Evolutionary conservation across 2,797 vertebrate genomes (phyloP), one percentile per base, ranked within the genome.

Genomic region (Peromyscus aztecus): DNA sequence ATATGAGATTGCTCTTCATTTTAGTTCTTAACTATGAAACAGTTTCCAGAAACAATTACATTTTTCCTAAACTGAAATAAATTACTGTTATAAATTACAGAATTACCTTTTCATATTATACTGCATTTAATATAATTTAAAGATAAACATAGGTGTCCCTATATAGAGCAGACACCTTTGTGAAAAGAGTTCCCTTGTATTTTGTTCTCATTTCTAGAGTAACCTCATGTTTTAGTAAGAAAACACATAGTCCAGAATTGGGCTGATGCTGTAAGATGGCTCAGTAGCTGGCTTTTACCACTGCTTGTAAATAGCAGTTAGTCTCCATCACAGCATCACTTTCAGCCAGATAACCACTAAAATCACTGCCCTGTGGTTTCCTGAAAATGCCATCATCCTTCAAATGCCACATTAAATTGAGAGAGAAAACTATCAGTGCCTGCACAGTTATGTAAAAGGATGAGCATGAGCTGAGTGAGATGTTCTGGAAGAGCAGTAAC

Each of bases 401-500:
- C 99, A 98, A 98, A 98, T 98, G 98, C 98, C 98, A 98, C 98
- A 99, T 99, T 98, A 98, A 98, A 97, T 97, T 65, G 78, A 92
- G 96, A 96, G 98, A 98, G 97, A 98, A 96, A 97, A 85, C 97
- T 91, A 88, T 98, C 91, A 95, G 97, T 97, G 97, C 89, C 95
- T 96, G 94, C 97, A 96, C 93, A 92, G 97, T 98, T 98, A 97
- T 96, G 73, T 96, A 98, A 98, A 98, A 97, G 97, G 97, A 98
- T 98, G 98, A 98, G 98, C 98, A 95, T 98, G 98, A 98, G 98
- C 98, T 98, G 97, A 98, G 97, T 95, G 98, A 98, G 97, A 99
- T 98, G 98, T 99, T 99, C 98, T 99, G 98, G 98, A 99, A 98
- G 98, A 99, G 98, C 98, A 98, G 98, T 99, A 99, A 99, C 99